phyloP scores from a whole-genome alignment of 2,113 vertebrate genomes.

The Cricetomys ansorgei region DNA sequence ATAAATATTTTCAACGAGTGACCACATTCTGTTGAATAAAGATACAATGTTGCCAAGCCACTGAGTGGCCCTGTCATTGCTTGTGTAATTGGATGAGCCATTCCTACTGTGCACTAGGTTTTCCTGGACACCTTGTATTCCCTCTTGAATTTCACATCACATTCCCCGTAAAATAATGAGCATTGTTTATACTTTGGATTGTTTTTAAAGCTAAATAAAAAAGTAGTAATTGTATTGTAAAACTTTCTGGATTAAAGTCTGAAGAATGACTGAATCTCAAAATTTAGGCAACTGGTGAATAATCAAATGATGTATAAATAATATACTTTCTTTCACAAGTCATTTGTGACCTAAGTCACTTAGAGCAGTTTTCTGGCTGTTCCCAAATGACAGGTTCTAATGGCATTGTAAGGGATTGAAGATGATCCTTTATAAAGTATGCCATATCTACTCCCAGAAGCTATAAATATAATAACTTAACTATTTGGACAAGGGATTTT shows the following conservation, averaged over 20 bases:
- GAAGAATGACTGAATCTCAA: not conserved
- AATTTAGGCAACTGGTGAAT: not conserved
- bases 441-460: not conserved
- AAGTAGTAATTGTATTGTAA: slow-evolving; percentile 28
- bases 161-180: slow-evolving; percentile 5
- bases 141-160: not conserved
- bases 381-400: not conserved
- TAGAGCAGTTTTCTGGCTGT: not conserved
- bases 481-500: slow-evolving; percentile 1
- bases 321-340: not conserved
- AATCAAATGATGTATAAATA: not conserved
- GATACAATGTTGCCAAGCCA: not conserved
- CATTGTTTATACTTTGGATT: not conserved
- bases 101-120: slow-evolving; percentile 24
- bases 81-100: slow-evolving; percentile 41
- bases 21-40: slow-evolving; percentile 27
- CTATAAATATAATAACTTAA: not conserved
- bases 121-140: not conserved
- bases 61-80: not conserved
- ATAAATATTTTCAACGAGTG: slow-evolving; percentile 62
- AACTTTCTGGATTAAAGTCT: not conserved
- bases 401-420: not conserved
- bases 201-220: not conserved
- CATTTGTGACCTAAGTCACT: not conserved
- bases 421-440: not conserved